Percentiles rank a stretch among this genome's conserved stretches.
These are phyloP conservation scores for Drosophila ananassae DNA, from an alignment of 1,140 invertebrate genomes.

Conservation along the genomic window DNA sequence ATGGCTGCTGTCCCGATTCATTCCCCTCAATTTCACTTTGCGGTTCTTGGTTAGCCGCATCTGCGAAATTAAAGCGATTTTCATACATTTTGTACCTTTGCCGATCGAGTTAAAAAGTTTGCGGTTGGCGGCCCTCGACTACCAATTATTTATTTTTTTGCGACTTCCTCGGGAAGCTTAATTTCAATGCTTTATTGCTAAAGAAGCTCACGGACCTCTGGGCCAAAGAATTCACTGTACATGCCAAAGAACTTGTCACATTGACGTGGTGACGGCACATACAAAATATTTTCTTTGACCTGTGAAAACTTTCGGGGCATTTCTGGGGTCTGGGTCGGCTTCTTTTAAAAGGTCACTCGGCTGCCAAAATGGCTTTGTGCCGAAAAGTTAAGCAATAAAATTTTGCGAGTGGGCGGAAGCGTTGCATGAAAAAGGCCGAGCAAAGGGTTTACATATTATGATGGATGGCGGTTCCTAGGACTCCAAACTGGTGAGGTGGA, in stretches of 20 bases:
- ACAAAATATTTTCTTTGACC: slow-evolving; percentile 75
- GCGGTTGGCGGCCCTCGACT: slow-evolving; percentile 33
- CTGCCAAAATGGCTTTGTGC: slow-evolving; percentile 57
- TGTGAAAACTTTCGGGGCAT: slow-evolving; percentile 72
- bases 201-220: slow-evolving; percentile 23
- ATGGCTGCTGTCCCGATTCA: slow-evolving; percentile 38
- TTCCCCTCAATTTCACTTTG: slow-evolving; percentile 12
- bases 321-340: slow-evolving; percentile 30
- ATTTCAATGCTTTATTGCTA: slow-evolving; percentile 45
- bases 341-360: slow-evolving; percentile 54
- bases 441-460: slow-evolving; percentile 3
- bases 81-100: slow-evolving; percentile 37
- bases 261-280: slow-evolving; percentile 40
- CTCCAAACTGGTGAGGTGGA: not conserved
- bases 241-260: slow-evolving; percentile 60
- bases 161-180: slow-evolving; percentile 26
- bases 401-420: slow-evolving; percentile 9
- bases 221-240: slow-evolving; percentile 18
- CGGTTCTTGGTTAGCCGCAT: slow-evolving; percentile 50
- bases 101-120: slow-evolving; percentile 51
- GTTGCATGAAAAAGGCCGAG: not conserved
- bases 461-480: slow-evolving; percentile 1
- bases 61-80: slow-evolving; percentile 60
- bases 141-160: slow-evolving; percentile 3
- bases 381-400: slow-evolving; percentile 73